Evolutionary conservation across 2,113 vertebrate species (phyloP), one percentile per base, ranked within the genome.

Genomic region (Tricholaema leucomelas): DNA sequence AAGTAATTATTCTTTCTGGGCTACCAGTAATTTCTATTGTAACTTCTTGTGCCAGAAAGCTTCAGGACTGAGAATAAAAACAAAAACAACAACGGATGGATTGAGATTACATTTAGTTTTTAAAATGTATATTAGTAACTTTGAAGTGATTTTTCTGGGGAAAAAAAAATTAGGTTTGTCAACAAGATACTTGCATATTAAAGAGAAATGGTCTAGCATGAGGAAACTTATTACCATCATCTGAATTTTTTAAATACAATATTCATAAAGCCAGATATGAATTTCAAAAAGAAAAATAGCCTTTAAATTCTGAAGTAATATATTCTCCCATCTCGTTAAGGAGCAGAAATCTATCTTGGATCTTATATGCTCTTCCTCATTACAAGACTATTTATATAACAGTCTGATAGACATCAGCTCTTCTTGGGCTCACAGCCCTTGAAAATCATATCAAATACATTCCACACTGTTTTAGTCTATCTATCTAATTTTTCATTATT

Each of bases 241-340:
- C 46, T 91, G 77, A 24, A 56, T 79, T 79, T 92, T 93, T 84
- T 0, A 54, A 92, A 76, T 93, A 92, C 94, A 95, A 94, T 91
- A 95, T 96, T 92, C 85, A 96, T 93, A 87, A 94, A 88, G 80
- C 55, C 65, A 81, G 48, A 90, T 95, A 74, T 88, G 84, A 91
- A 90, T 95, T 95, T 94, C 84, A 80, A 80, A 84, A 90, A 95
- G 93, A 94, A 93, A 92, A 91, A 92, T 93, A 94, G 59, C 63
- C 78, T 95, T 88, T 94, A 95, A 83, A 93, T 94, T 95, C 73
- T 79, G 64, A 80, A 88, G 80, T 84, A 91, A 92, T 93, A 84
- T 92, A 93, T 93, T 93, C 93, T 91, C 27, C 58, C 42, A 66
- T 93, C 84, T 95, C 76, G 91, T 91, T 93, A 95, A 93, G 96